These are phyloP conservation scores for Malaclemys terrapin DNA, from an alignment of 2,113 vertebrate genomes.

Conservation along the genomic window DNA sequence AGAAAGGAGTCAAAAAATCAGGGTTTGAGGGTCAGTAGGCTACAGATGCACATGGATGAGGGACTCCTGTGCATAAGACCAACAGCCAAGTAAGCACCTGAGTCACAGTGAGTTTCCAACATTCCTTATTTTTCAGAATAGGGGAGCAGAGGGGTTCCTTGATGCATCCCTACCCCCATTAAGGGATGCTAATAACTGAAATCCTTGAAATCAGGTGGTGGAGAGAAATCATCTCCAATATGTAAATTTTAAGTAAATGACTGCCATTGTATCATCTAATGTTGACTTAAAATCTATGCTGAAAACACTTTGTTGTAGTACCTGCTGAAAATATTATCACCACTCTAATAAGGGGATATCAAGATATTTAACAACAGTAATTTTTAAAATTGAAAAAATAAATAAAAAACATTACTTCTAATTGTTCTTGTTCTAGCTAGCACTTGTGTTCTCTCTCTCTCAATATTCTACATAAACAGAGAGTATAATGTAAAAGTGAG, in stretches of 20 bases:
- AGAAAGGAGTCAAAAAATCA: neutral
- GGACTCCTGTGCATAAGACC: neutral
- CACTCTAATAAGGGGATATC: neutral
- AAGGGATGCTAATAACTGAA: neutral
- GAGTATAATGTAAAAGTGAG: too few species aligned
- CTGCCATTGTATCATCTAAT: neutral
- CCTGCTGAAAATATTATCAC: neutral
- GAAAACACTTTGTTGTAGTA: neutral
- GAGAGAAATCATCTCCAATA: neutral
- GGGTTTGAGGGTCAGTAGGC: neutral
- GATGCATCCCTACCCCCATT: neutral
- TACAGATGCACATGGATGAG: neutral
- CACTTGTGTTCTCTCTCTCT: too few species aligned
- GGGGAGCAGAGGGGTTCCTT: neutral
- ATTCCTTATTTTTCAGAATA: neutral
- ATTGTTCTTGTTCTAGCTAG: too few species aligned
- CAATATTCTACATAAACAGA: too few species aligned
- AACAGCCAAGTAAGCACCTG: neutral
- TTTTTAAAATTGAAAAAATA: neutral
- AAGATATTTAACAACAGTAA: neutral
- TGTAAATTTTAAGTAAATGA: neutral
- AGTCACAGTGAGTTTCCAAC: neutral
- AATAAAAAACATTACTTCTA: too few species aligned
- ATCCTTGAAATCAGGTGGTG: neutral
- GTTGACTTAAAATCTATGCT: neutral